Evolutionary conservation across 2,888 invertebrate species (phyloP), one percentile per base, ranked within the genome.

Genomic region (Notodonta ziczac): DNA sequence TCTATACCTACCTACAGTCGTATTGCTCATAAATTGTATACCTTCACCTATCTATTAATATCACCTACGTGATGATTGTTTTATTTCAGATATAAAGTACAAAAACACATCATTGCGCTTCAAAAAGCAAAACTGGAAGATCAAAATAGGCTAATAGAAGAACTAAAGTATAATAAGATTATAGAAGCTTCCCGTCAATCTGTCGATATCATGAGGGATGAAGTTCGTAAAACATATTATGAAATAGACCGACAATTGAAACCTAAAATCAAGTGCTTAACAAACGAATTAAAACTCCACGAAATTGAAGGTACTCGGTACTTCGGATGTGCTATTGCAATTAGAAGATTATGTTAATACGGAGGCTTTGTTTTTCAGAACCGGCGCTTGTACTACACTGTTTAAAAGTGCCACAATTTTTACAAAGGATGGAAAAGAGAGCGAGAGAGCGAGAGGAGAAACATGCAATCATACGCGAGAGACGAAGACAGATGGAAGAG

Each of bases 391-490:
- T 93, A 58, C 78, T 94, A 55, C 89, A 90, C 72, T 94, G 94
- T 66, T 85, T 94, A 63, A 94, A 94, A 86, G 95, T 95, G 48
- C 97, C 97, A 4, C 95, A 95, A 80, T 96, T 97, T 80, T 81
- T 97, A 54, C 94, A 95, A 81, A 94, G 96, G 81, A 96, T 97
- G 96, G 96, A 97, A 77, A 95, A 96, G 61, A 94, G 96, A 64
- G 96, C 97, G 0, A 84, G 95, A 51, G 95, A 96, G 70, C 91
- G 97, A 50, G 95, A 94, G 76, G 93, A 94, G 70, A 94, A 93
- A 73, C 92, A 94, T 68, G 93, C 93, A 0, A 81, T 92, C 62
- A 94, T 93, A 67, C 83, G 91, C 14, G 94, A 94, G 71, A 82
- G 94, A 70, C 85, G 93, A 60, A 81, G 82, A 53, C 94, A 94